Evolutionary conservation across 2,888 invertebrate genomes (phyloP), one percentile per base, ranked within the genome.

Genomic region (Pseudanteris insignis): DNA sequence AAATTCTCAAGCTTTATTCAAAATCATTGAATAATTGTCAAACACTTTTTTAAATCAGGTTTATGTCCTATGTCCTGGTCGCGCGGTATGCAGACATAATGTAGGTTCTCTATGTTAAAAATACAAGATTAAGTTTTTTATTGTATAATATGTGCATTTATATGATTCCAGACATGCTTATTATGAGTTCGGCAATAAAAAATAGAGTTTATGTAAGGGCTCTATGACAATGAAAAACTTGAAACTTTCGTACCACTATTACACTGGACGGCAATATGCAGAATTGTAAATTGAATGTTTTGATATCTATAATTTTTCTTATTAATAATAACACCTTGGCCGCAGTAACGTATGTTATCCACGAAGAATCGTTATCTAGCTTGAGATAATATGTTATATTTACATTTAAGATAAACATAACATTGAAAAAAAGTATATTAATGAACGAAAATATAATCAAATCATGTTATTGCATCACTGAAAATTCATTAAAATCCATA

Each of bases 131-230:
- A 66, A 69, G 66, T 54, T 65, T 73, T 73, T 77, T 78, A 77
- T 69, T 73, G 75, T 76, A 75, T 77, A 78, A 78, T 78, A 78
- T 77, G 76, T 78, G 72, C 72, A 77, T 78, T 78, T 78, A 78
- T 78, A 78, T 78, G 78, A 77, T 78, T 78, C 76, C 77, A 78
- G 78, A 77, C 75, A 70, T 73, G 73, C 75, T 72, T 74, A 75
- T 76, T 76, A 55, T 41, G 74, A 75, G 69, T 77, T 73, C 76
- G 75, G 71, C 73, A 73, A 70, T 55, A 48, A 38, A 57, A 61
- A 67, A 75, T 73, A 47, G 76, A 72, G 74, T 74, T 76, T 70
- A 71, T 74, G 70, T 73, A 75, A 73, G 71, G 71, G 74, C 72
- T 75, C 74, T 72, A 70, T 70, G 66, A 72, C 70, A 72, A 41